These are phyloP conservation scores for Hoplostethus atlanticus DNA, from an alignment of 2,797 vertebrate genomes.

Conservation along the genomic window DNA sequence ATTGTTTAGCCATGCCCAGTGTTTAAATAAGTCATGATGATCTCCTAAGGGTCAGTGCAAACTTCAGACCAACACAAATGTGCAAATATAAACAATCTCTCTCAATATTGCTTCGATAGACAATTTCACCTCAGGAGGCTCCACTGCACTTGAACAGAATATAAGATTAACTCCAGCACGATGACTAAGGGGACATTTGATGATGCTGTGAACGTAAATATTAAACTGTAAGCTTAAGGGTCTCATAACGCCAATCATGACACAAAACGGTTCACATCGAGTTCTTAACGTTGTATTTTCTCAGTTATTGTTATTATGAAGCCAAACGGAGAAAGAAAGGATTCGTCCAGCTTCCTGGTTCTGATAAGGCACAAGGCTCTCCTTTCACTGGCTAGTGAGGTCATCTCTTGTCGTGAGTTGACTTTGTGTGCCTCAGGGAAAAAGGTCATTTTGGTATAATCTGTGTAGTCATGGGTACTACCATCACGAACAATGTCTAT, in stretches of 20 bases:
- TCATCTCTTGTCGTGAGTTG: conserved; percentile 58
- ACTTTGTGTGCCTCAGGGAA: conserved; percentile 46
- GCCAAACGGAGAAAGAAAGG: background rate
- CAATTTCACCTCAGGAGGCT: background rate
- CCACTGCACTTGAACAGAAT: background rate
- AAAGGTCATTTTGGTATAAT: conserved; percentile 50
- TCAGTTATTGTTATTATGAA: background rate
- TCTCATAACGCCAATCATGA: background rate
- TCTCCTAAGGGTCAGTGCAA: conserved; percentile 29
- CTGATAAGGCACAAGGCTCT: conserved; percentile 59
- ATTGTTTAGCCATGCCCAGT: conserved; percentile 31
- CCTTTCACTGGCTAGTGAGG: conserved; percentile 60
- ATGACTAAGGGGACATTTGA: background rate
- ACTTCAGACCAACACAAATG: conserved; percentile 19
- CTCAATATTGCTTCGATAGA: conserved; percentile 1
- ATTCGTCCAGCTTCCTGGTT: conserved; percentile 51
- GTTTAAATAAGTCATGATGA: conserved; percentile 40
- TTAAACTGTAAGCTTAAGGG: background rate
- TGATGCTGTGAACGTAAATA: background rate
- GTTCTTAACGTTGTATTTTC: conserved; percentile 4
- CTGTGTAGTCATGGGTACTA: conserved; percentile 49
- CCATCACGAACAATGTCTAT: conserved; percentile 48
- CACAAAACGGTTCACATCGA: background rate
- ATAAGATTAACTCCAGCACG: background rate
- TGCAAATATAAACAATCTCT: conserved; percentile 22